A percentile compares a stretch with the other conserved stretches of the same genome.
phyloP scores from a whole-genome alignment of 2,888 invertebrate species.

The Trissonchulus latispiculum region DNA sequence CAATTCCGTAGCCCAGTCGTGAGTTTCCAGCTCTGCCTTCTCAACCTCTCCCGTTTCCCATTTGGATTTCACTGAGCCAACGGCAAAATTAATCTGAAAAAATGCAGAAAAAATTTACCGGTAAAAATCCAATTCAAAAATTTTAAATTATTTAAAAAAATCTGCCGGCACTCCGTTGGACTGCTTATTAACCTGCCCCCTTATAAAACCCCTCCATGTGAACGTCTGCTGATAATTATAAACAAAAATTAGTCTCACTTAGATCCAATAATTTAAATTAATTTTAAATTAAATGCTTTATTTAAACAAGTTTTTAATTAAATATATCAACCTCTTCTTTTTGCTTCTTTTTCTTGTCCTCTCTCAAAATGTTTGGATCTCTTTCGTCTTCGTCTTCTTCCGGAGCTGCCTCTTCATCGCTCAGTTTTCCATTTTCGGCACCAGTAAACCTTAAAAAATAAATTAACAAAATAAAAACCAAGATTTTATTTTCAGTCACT shows the following conservation, averaged over 20 bases:
- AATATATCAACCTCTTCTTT: conserved; percentile 1
- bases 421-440: not conserved
- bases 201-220: no score
- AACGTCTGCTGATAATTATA: no score
- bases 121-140: no score
- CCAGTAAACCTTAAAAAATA: conserved; percentile 9
- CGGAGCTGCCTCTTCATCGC: conserved; percentile 27
- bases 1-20: conserved; percentile 35
- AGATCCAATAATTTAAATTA: no score
- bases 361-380: conserved; percentile 33
- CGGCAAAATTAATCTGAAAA: conserved; percentile 25
- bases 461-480: no score
- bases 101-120: not conserved
- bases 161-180: no score
- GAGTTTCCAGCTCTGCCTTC: conserved; percentile 33
- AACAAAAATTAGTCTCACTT: no score
- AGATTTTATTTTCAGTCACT: no score
- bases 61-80: conserved; percentile 40
- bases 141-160: no score
- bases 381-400: conserved; percentile 30
- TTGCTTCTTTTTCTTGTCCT: conserved; percentile 29
- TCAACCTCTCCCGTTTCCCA: conserved; percentile 43
- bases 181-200: no score
- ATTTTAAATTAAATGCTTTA: no score
- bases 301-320: no score